A percentile compares a stretch with the other conserved stretches of the same genome.
phyloP scores from a whole-genome alignment of 2,888 invertebrate species.

The Drosophila barbarae region DNA sequence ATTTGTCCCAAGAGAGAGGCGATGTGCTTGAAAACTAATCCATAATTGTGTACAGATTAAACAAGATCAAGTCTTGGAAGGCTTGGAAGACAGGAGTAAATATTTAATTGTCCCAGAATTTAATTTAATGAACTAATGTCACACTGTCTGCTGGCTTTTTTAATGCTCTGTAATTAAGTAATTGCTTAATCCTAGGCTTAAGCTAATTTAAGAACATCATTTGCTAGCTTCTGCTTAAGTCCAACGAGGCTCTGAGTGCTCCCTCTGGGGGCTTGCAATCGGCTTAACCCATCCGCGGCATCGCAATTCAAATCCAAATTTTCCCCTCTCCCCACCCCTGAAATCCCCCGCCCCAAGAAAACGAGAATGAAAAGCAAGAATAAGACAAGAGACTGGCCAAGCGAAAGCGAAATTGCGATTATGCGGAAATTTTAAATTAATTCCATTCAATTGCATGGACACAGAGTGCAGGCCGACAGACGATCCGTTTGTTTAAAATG shows the following conservation, averaged over 20 bases:
- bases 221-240: conserved; percentile 16
- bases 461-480: conserved; percentile 51
- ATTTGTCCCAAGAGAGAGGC: conserved; percentile 32
- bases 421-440: conserved; percentile 74
- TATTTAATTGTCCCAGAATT: background rate
- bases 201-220: conserved; percentile 8
- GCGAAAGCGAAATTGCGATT: conserved; percentile 53
- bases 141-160: background rate
- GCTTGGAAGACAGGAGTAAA: background rate
- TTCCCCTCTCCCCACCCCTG: background rate
- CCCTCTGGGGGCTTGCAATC: conserved; percentile 22
- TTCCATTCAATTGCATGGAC: conserved; percentile 68
- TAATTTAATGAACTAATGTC: background rate
- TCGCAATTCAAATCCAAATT: conserved; percentile 4
- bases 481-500: conserved; percentile 55
- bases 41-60: conserved; percentile 6
- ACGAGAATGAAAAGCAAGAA: conserved; percentile 34
- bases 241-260: conserved; percentile 38
- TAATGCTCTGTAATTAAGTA: background rate
- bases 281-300: conserved; percentile 29
- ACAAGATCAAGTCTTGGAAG: background rate
- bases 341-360: conserved; percentile 25
- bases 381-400: conserved; percentile 15
- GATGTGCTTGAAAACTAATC: conserved; percentile 35
- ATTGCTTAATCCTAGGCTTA: conserved; percentile 11